These are phyloP conservation scores for Heliconius hermathena DNA, from an alignment of 1,140 invertebrate species.

Conservation along the genomic window DNA sequence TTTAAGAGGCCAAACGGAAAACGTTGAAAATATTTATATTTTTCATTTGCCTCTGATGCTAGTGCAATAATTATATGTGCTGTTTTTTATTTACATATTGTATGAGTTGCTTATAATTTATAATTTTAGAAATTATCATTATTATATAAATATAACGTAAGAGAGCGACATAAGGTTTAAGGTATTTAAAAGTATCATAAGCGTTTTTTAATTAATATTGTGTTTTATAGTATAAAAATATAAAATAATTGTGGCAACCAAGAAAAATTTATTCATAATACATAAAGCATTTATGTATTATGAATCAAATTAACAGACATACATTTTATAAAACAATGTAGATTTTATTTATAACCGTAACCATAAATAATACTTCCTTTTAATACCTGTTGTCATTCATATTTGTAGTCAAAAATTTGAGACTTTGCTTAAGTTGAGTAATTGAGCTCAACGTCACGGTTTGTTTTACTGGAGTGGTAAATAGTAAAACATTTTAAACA, in stretches of 20 bases:
- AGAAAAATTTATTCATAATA: background rate
- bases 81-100: background rate
- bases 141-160: background rate
- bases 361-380: too few relatives aligned
- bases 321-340: too few relatives aligned
- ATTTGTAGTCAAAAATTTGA: too few relatives aligned
- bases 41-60: constrained; percentile 17
- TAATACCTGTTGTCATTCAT: too few relatives aligned
- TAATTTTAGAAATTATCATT: background rate
- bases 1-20: constrained; percentile 34
- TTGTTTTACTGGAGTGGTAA: too few relatives aligned
- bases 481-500: too few relatives aligned
- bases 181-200: background rate
- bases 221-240: background rate
- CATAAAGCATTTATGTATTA: too few relatives aligned
- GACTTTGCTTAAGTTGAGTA: too few relatives aligned
- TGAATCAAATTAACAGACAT: background rate
- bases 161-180: background rate
- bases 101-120: background rate
- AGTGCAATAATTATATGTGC: background rate
- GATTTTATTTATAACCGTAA: too few relatives aligned
- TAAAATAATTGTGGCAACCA: background rate
- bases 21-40: constrained; percentile 25
- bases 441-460: too few relatives aligned
- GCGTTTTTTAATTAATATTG: too few relatives aligned